A percentile compares a stretch with the other conserved stretches of the same genome.
Conservation (phyloP, 30 jellyfish, hydroid and myxozoan species). For the Haliclystus octoradiatus region DNA sequence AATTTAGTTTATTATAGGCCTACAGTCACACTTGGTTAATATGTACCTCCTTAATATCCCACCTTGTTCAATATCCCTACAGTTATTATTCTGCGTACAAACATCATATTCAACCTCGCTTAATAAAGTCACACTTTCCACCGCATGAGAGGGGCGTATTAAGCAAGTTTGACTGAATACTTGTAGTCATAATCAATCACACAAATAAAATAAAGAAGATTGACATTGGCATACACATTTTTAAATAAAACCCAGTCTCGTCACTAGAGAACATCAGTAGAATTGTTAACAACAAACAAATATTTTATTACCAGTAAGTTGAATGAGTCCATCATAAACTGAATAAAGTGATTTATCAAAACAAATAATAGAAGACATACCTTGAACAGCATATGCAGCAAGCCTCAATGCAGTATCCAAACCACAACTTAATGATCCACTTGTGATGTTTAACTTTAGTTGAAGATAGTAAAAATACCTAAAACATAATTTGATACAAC, state of each 20-base stretch:
- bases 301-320: too few relatives aligned
- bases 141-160: too few relatives aligned
- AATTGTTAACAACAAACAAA: too few relatives aligned
- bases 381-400: slow-evolving; percentile 88
- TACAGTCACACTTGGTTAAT: too few relatives aligned
- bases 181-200: background rate
- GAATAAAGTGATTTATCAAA: background rate
- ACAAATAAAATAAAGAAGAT: background rate
- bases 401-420: slow-evolving; percentile 58
- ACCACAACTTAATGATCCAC: slow-evolving; percentile 56
- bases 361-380: slow-evolving; percentile 12
- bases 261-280: background rate
- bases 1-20: too few relatives aligned
- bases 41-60: too few relatives aligned
- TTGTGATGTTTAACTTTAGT: slow-evolving; percentile 34
- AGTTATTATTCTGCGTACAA: too few relatives aligned
- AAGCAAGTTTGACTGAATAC: too few relatives aligned
- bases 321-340: background rate
- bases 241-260: background rate
- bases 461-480: slow-evolving; percentile 78
- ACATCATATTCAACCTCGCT: too few relatives aligned
- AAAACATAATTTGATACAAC: background rate
- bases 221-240: background rate
- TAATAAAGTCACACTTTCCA: too few relatives aligned
- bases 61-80: too few relatives aligned